Evolutionary conservation across 2,888 invertebrate species (phyloP).

Genomic region (Desoria tigrina): DNA sequence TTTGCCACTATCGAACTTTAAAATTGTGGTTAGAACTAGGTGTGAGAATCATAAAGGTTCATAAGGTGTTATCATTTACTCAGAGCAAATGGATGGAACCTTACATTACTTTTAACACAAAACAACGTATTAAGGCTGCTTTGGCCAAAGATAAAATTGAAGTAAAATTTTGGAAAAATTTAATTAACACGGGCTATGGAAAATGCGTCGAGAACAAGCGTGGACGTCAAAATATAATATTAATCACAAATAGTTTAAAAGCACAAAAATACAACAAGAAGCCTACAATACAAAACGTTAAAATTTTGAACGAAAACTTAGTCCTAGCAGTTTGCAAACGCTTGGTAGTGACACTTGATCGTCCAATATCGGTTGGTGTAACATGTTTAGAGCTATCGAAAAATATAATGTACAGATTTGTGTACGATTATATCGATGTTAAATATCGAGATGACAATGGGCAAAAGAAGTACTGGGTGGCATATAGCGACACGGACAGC

Average conservation of each 20-base stretch:
- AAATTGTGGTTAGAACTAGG: constrained; percentile 22
- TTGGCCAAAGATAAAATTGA: neutral
- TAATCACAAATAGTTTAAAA: constrained; percentile 20
- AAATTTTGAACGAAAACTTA: neutral
- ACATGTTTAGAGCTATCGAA: constrained; percentile 23
- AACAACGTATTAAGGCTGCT: neutral
- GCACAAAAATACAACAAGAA: constrained; percentile 11
- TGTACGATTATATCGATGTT: constrained; percentile 19
- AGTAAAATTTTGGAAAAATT: constrained; percentile 13
- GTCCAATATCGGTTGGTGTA: constrained; percentile 26
- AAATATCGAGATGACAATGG: constrained; percentile 10
- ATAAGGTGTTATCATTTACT: constrained; percentile 9
- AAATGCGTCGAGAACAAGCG: constrained; percentile 23
- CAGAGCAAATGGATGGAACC: constrained; percentile 23
- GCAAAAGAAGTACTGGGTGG: neutral
- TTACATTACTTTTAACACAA: constrained; percentile 18
- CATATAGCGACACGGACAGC: constrained; percentile 30
- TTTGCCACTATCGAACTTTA: constrained; percentile 23
- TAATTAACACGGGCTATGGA: constrained; percentile 25
- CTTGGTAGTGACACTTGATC: constrained; percentile 5
- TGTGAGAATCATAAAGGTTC: constrained; percentile 14
- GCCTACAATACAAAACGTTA: constrained; percentile 17
- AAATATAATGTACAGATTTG: constrained; percentile 21
- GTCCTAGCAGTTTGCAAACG: constrained; percentile 14
- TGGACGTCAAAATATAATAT: constrained; percentile 18